Conservation (phyloP, 2,113 vertebrate species). For the Aegypius monachus region DNA sequence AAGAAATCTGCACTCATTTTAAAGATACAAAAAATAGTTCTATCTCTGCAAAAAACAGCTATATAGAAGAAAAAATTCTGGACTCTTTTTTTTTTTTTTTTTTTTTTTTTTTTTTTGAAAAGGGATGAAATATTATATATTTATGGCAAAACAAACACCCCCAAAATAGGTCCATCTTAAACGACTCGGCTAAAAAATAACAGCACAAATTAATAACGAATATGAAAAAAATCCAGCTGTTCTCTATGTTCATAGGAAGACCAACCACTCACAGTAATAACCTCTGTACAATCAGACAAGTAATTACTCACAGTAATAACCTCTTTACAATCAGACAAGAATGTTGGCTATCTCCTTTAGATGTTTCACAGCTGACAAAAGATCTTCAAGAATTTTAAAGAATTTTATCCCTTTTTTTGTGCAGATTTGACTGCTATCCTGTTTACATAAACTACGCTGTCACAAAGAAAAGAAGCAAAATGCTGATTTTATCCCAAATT, state of each 20-base stretch:
- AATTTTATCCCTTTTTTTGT: not conserved
- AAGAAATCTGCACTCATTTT: too few relatives aligned
- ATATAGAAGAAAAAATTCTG: too few relatives aligned
- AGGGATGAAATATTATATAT: not conserved
- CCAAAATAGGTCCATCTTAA: not conserved
- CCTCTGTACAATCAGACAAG: not conserved
- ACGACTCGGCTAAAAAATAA: not conserved
- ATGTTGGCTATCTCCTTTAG: not conserved
- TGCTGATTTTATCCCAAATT: not conserved
- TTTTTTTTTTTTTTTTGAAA: too few relatives aligned
- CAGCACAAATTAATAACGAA: not conserved
- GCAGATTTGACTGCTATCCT: not conserved
- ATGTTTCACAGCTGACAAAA: not conserved
- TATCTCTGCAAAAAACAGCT: too few relatives aligned
- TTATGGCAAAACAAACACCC: not conserved
- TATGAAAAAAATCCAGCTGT: not conserved
- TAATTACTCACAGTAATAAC: not conserved
- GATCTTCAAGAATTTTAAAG: not conserved
- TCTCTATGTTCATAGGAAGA: not conserved
- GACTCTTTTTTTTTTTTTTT: too few relatives aligned
- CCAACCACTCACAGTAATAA: not conserved
- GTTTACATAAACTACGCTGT: not conserved
- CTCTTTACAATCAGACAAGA: not conserved
- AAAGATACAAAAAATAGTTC: too few relatives aligned
- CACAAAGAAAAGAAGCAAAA: not conserved